Conservation (phyloP, 2,888 invertebrate genomes). For the Cheilosia vernalis region DNA sequence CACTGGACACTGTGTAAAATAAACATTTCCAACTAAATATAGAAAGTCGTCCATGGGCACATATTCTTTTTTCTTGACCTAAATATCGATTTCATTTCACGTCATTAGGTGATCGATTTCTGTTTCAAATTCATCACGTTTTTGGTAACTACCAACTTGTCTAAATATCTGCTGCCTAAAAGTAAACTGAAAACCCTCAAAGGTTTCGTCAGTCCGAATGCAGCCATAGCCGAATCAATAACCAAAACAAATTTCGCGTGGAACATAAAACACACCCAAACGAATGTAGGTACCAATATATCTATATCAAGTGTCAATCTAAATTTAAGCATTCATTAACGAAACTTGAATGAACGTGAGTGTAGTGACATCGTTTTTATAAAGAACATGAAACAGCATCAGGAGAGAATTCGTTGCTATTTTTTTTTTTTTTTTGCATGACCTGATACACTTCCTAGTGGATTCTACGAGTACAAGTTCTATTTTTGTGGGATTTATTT, state of each 20-base stretch:
- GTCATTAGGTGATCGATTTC: background rate
- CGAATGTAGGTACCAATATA: background rate
- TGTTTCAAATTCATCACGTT: background rate
- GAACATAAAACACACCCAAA: background rate
- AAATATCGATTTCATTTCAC: constrained; percentile 7
- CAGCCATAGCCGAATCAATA: background rate
- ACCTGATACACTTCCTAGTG: constrained; percentile 15
- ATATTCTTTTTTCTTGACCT: background rate
- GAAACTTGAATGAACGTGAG: constrained; percentile 29
- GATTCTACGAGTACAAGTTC: background rate
- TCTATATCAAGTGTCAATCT: constrained; percentile 1
- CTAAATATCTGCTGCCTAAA: too few relatives aligned
- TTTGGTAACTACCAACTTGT: background rate
- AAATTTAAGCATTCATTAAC: constrained; percentile 42
- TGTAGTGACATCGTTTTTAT: constrained; percentile 13
- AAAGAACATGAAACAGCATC: background rate
- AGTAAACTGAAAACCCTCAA: too few relatives aligned
- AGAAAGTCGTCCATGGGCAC: background rate
- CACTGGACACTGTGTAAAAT: background rate
- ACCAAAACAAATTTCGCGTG: background rate
- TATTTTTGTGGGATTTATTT: constrained; percentile 20
- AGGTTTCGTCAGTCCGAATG: too few relatives aligned
- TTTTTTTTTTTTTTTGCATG: too few relatives aligned
- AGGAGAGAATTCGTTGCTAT: too few relatives aligned
- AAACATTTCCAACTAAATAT: background rate